Evolutionary conservation across 2,113 vertebrate species (phyloP).

Genomic region (Petrocephalus zakoni): DNA sequence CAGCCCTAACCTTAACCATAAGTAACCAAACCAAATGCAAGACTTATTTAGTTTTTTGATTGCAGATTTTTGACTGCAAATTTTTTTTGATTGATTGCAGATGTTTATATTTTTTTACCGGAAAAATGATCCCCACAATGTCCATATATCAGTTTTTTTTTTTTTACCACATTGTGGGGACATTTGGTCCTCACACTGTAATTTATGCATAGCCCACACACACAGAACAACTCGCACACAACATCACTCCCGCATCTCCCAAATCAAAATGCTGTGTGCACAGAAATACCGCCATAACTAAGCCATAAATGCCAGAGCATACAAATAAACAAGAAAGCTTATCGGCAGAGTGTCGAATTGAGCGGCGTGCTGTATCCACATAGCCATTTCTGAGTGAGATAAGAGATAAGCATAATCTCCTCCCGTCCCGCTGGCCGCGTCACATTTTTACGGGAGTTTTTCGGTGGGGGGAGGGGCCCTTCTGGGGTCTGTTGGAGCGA

Average conservation of each 20-base stretch:
- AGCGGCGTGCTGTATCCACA: background rate
- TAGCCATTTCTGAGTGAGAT: background rate
- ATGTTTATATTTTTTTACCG: no score
- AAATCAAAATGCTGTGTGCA: background rate
- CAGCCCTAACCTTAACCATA: no score
- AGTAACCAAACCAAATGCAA: no score
- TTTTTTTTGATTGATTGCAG: no score
- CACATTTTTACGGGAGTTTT: background rate
- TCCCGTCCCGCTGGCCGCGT: background rate
- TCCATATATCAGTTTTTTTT: no score
- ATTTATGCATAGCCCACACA: no score
- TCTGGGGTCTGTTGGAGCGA: slow-evolving; percentile 26
- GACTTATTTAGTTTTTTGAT: no score
- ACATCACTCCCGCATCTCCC: background rate
- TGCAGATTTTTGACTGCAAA: no score
- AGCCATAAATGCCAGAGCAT: background rate
- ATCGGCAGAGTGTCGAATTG: background rate
- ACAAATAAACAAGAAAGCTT: background rate
- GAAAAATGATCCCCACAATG: no score
- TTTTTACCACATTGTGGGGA: no score
- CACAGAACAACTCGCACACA: background rate
- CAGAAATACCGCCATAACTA: background rate
- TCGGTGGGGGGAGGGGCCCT: background rate
- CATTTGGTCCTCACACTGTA: no score
- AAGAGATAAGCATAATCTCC: background rate